Percentiles rank a stretch among this genome's conserved stretches.
Evolutionary conservation across 2,888 invertebrate genomes (phyloP).

Genomic region (Selenia dentaria): DNA sequence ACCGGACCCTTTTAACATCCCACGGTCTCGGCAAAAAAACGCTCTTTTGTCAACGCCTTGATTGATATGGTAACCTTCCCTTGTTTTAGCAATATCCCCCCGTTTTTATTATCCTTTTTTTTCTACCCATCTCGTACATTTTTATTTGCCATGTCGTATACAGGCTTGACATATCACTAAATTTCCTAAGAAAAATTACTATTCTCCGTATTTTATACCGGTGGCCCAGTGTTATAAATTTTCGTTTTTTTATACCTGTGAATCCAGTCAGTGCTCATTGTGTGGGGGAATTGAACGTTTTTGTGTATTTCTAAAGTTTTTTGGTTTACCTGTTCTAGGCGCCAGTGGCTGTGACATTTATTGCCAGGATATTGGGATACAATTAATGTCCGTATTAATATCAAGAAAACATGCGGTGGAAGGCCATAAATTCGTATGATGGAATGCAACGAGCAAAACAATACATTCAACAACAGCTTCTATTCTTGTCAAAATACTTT

Average conservation of each 20-base stretch:
- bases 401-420: constrained; percentile 67
- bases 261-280: constrained; percentile 72
- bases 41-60: constrained; percentile 81
- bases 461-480: too few relatives aligned
- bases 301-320: constrained; percentile 63
- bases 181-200: constrained; percentile 81
- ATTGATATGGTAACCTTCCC: constrained; percentile 81
- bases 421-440: constrained; percentile 72
- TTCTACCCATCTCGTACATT: constrained; percentile 67
- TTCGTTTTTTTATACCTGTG: constrained; percentile 60
- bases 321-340: constrained; percentile 78
- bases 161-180: constrained; percentile 83
- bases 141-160: constrained; percentile 80
- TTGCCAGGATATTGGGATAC: constrained; percentile 80
- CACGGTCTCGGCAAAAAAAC: constrained; percentile 66
- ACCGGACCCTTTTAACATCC: constrained; percentile 73
- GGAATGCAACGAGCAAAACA: constrained; percentile 53
- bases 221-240: constrained; percentile 80
- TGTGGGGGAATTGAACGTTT: constrained; percentile 66
- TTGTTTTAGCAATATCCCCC: constrained; percentile 82
- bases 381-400: constrained; percentile 83
- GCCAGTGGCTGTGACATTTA: constrained; percentile 82
- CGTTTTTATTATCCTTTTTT: constrained; percentile 58
- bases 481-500: constrained; percentile 66
- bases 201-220: constrained; percentile 75